A percentile compares a stretch with the other conserved stretches of the same genome.
Evolutionary conservation across 2,113 vertebrate genomes (phyloP).

Genomic region (Pristiophorus japonicus): DNA sequence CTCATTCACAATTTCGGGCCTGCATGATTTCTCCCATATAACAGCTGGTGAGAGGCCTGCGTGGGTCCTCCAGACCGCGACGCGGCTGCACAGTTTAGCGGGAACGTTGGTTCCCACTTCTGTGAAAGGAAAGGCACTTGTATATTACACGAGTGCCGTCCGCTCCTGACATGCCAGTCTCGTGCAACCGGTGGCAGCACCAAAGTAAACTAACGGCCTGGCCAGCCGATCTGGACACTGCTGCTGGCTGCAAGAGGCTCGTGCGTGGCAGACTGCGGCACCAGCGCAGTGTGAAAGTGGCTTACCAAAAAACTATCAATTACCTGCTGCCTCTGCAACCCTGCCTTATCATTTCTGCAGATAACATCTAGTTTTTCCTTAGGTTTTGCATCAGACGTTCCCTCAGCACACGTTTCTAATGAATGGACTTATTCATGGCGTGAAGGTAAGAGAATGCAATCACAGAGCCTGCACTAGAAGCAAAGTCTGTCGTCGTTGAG

Average conservation of each 20-base stretch:
- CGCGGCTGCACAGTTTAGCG: too few species aligned
- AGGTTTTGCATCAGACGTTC: slow-evolving; percentile 83
- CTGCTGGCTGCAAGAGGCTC: neutral
- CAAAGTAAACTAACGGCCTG: neutral
- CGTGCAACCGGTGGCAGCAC: neutral
- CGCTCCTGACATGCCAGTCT: neutral
- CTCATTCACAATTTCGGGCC: too few species aligned
- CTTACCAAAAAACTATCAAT: neutral
- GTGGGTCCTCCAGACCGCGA: too few species aligned
- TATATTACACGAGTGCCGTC: neutral
- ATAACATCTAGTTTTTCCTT: slow-evolving; percentile 24
- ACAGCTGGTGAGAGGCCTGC: too few species aligned
- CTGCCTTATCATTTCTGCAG: neutral
- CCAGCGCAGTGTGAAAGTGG: neutral
- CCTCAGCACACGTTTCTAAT: slow-evolving; percentile 87
- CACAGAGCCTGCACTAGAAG: neutral
- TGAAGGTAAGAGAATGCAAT: slow-evolving; percentile 64
- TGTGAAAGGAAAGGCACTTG: neutral
- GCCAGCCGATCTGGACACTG: neutral
- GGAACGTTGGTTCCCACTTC: neutral
- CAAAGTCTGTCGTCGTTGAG: neutral
- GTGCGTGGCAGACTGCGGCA: neutral
- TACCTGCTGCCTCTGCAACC: neutral
- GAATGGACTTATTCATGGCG: slow-evolving; percentile 86
- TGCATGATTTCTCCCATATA: too few species aligned